These are phyloP conservation scores for Physocephala rufipes DNA, from an alignment of 2,888 invertebrate species.

Conservation along the genomic window DNA sequence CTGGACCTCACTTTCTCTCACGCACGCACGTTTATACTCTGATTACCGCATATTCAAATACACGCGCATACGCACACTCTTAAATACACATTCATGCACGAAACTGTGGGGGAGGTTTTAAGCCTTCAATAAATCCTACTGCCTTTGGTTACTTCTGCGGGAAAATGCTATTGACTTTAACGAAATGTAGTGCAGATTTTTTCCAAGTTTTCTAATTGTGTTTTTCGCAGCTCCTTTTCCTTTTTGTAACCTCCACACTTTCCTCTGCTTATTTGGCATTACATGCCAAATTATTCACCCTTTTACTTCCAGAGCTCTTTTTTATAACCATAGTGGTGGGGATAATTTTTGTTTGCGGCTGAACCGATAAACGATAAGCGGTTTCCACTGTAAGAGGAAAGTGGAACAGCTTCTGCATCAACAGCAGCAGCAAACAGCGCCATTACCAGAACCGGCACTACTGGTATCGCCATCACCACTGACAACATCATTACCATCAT, in stretches of 20 bases:
- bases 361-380: no score
- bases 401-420: no score
- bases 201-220: slow-evolving; percentile 1
- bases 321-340: not conserved
- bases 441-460: no score
- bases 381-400: no score
- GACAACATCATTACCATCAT: no score
- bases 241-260: no score
- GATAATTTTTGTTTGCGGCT: no score
- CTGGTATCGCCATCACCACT: no score
- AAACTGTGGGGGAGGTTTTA: not conserved
- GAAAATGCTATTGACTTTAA: slow-evolving; percentile 28
- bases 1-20: not conserved
- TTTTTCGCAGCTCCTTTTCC: not conserved
- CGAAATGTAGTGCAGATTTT: slow-evolving; percentile 25
- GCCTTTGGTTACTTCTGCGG: not conserved
- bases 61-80: not conserved
- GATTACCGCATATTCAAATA: not conserved
- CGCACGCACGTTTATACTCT: not conserved
- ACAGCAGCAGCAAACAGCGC: no score
- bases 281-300: no score
- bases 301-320: no score
- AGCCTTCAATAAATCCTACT: slow-evolving; percentile 22
- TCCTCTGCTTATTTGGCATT: not conserved
- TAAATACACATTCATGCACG: not conserved